Base-by-base conservation (phyloP, 2,113 vertebrate species). In the Pao palembangensis region DNA sequence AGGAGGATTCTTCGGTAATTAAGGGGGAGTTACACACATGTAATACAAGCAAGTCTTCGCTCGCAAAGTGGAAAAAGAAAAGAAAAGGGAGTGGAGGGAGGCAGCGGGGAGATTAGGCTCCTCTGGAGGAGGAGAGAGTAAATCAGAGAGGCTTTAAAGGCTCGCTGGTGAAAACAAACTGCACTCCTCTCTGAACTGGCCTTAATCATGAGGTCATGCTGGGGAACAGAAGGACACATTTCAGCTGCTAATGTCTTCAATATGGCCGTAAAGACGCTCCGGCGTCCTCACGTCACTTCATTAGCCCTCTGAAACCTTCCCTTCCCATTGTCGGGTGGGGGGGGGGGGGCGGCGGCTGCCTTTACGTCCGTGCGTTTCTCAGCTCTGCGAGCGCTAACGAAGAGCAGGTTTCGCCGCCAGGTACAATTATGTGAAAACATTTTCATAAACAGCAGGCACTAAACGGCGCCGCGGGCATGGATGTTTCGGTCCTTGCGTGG, bases 241-340 rank as follows among this genome's bases (percentile, higher is more conserved):
- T 85, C 71, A 62, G 79, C 83, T 77, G 79, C 79, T 88, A 88
- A 88, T 88, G 82, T 81, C 80, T 88, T 88, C 87, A 88, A 78
- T 64, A 86, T 88, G 87, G 71, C 77, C 25, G 70, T 61, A 71
- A 76, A 82, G 68, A 73, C 43, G 56, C 49, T 66, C 60, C 78
- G 81, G 66, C 81, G 61, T 65, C 70, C 58, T 46, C 69, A 17
- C 46, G 55, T 79, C 80, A 72, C 71, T 58, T 79, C 84, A 79
- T 88, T 84, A 84, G 72, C 61, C 61, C 67, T 69, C 70, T 55
- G 70, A 80, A 77, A 80, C 71, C 76, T 69, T 58, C 38, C 77
- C 38, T 46, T 58, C 38, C 65, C 58, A 12, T 38, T n/a, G n/a
- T n/a, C n/a, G n/a, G 21, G 18, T 20, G 46, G 19, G 23, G 8